Evolutionary conservation across 2,113 vertebrate species (phyloP).

Genomic region (Carollia perspicillata): DNA sequence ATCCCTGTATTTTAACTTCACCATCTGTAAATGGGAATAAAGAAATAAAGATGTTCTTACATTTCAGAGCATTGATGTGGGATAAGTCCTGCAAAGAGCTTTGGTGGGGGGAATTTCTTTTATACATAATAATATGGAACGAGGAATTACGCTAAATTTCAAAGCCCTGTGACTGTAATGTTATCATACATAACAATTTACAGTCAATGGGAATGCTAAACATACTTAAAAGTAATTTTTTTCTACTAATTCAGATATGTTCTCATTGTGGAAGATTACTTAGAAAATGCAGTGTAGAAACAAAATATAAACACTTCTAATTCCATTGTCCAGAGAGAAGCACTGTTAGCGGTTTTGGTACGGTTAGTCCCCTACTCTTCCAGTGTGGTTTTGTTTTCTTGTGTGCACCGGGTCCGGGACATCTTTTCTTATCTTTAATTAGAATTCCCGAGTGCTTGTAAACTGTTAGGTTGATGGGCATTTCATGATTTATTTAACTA

Average conservation of each 20-base stretch:
- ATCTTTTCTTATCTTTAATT: neutral
- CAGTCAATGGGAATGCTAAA: neutral
- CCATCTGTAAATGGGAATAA: neutral
- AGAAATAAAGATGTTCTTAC: neutral
- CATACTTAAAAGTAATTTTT: neutral
- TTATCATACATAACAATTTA: neutral
- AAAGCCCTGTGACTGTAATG: neutral
- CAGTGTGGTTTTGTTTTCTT: neutral
- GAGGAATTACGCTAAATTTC: neutral
- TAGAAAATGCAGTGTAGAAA: neutral
- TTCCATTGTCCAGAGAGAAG: neutral
- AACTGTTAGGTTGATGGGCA: neutral
- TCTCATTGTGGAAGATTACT: neutral
- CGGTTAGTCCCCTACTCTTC: neutral
- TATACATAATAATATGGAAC: neutral
- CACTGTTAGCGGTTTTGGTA: neutral
- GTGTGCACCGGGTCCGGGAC: neutral
- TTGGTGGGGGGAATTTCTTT: neutral
- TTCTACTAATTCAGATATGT: neutral
- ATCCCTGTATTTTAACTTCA: neutral
- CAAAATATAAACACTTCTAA: neutral
- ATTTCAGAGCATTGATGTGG: neutral
- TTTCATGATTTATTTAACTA: neutral
- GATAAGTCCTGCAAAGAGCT: neutral
- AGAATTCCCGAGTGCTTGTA: conserved; percentile 10